Evolutionary conservation across 2,888 invertebrate species (phyloP), one percentile per base, ranked within the genome.

Genomic region (Molanna angustata): DNA sequence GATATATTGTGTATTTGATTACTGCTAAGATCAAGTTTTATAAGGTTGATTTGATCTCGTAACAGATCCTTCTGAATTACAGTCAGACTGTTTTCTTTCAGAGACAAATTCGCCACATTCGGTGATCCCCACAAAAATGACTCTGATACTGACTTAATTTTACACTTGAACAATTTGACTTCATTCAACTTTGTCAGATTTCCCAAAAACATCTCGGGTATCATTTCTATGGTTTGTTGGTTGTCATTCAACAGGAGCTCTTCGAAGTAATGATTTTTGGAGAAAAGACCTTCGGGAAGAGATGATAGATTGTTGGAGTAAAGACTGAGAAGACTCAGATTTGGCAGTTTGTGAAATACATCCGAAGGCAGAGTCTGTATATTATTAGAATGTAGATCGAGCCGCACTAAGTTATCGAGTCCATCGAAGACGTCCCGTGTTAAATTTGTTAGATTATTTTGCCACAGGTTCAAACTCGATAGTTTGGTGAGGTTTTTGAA

Each of bases 351-450:
- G 49, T 76, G 69, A 64, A 89, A 88, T 43, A 85, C 74, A 60
- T 80, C 78, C 4, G 74, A 66, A 0, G 83, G 80, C 44, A 90
- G 69, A 52, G 75, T 73, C 51, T 77, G 76, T 59, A 90, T 74
- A 44, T 77, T 74, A 66, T 88, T 90, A 11, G 77, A 71, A 61
- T 84, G 82, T 49, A 92, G 67, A 69, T 88, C 87, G 55, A 92
- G 72, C 58, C 80, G 79, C 61, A 78, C 73, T 3, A 91, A 71
- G 0, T 80, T 79, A 21, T 75, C 70, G 2, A 85, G 75, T 41
- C 84, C 80, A 21, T 79, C 77, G 64, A 89, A 86, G 55, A 82
- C 75, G 52, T 80, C 75, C 56, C 79, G 73, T 13, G 81, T 76
- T 32, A 89, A 73, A 67, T 81, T 79, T 18, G 73, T 78, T 49